Percentiles rank a stretch among this genome's conserved stretches.
Evolutionary conservation across 2,888 invertebrate species (phyloP).

Genomic region (Drosophila mercatorum): DNA sequence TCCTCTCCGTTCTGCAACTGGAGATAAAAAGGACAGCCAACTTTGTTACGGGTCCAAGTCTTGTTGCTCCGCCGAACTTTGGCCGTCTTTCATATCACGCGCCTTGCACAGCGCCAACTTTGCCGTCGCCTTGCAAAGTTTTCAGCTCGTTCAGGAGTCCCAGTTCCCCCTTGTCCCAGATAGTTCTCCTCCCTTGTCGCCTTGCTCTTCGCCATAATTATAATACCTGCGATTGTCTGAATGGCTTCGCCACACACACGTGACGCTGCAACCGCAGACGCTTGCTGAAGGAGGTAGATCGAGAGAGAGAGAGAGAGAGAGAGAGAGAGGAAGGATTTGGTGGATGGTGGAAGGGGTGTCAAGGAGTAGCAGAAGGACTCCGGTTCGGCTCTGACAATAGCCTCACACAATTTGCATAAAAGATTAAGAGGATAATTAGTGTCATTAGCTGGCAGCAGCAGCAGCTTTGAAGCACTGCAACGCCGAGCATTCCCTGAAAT

Average conservation of each 20-base stretch:
- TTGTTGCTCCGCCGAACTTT: conserved; percentile 57
- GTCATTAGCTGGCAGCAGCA: conserved; percentile 66
- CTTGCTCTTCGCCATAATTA: conserved; percentile 56
- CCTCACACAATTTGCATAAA: conserved; percentile 69
- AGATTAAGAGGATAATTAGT: conserved; percentile 78
- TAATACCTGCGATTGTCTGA: conserved; percentile 75
- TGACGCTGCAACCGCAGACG: conserved; percentile 65
- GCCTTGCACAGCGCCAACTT: conserved; percentile 62
- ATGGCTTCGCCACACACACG: conserved; percentile 66
- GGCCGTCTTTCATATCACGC: conserved; percentile 75
- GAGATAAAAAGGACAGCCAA: conserved; percentile 41
- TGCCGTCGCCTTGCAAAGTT: conserved; percentile 58
- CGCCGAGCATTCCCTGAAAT: conserved; percentile 29
- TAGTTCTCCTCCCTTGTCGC: conserved; percentile 6
- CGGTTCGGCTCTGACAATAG: conserved; percentile 44
- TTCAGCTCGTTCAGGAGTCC: conserved; percentile 45
- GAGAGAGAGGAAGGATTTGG: background rate
- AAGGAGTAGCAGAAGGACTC: conserved; percentile 8
- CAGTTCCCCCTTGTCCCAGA: conserved; percentile 15
- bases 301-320: background rate
- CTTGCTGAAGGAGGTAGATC: background rate
- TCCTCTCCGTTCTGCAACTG: background rate
- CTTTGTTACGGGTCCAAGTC: conserved; percentile 28
- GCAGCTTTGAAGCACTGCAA: conserved; percentile 43
- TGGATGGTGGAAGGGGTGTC: conserved; percentile 4